Evolutionary conservation across 2,888 invertebrate species (phyloP).

Genomic region (Trichopoda pennipes): DNA sequence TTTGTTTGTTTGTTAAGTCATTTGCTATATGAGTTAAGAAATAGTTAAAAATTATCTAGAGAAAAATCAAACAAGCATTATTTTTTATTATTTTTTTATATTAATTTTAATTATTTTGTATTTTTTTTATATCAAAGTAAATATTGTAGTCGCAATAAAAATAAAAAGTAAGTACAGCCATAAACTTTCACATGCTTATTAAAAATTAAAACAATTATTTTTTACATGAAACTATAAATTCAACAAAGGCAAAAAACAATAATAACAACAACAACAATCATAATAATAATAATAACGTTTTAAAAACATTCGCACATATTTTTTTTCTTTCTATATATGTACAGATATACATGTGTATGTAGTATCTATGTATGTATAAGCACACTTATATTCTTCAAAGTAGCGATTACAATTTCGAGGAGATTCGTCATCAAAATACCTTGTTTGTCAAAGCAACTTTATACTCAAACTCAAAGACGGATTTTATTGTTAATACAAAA

Average conservation of each 20-base stretch:
- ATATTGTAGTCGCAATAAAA: no score
- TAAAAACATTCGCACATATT: slow-evolving; percentile 30
- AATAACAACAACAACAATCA: slow-evolving; percentile 6
- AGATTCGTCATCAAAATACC: slow-evolving; percentile 64
- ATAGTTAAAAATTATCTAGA: no score
- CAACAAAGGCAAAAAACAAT: slow-evolving; percentile 22
- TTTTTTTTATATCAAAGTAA: no score
- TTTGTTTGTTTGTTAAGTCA: no score
- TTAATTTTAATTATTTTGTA: neutral
- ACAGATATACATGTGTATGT: no score
- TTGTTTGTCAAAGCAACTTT: slow-evolving; percentile 50
- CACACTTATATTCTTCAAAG: slow-evolving; percentile 9
- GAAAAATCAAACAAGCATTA: no score
- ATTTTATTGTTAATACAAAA: slow-evolving; percentile 19
- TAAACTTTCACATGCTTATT: slow-evolving; percentile 51
- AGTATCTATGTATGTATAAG: no score
- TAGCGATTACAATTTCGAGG: slow-evolving; percentile 39
- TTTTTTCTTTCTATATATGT: neutral
- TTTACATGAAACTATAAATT: slow-evolving; percentile 20
- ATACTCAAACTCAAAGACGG: slow-evolving; percentile 24
- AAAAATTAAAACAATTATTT: slow-evolving; percentile 39
- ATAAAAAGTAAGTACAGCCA: neutral
- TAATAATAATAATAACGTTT: slow-evolving; percentile 1
- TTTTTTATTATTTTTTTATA: neutral
- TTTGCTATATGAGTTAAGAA: no score